phyloP scores from a whole-genome alignment of 2,888 invertebrate species.

The Antitype chi region DNA sequence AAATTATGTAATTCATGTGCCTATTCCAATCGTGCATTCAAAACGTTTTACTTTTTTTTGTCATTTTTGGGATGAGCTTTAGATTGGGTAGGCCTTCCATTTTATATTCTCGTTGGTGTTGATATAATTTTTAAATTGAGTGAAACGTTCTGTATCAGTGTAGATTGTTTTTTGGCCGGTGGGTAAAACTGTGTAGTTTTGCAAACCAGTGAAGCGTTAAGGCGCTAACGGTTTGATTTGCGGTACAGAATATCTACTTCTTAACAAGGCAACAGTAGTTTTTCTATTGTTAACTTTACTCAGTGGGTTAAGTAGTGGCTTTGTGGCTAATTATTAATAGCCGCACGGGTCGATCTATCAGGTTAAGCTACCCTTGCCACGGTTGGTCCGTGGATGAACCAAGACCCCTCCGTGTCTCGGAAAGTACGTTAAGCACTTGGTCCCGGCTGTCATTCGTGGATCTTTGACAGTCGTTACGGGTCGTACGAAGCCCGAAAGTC shows the following conservation, averaged over 20 bases:
- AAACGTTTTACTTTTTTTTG: slow-evolving; percentile 51
- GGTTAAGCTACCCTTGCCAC: too few relatives aligned
- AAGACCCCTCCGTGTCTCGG: too few relatives aligned
- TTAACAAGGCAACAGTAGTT: neutral
- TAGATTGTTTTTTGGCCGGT: slow-evolving; percentile 18
- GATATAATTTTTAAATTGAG: slow-evolving; percentile 33
- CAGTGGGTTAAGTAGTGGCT: too few relatives aligned
- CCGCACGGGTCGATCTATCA: too few relatives aligned
- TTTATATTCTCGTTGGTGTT: slow-evolving; percentile 8
- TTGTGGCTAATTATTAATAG: too few relatives aligned
- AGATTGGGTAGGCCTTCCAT: slow-evolving; percentile 42
- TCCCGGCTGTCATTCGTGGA: too few relatives aligned
- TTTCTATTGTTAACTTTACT: neutral
- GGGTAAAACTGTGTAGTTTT: neutral
- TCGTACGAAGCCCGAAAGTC: too few relatives aligned
- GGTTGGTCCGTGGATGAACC: too few relatives aligned
- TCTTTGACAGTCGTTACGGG: too few relatives aligned
- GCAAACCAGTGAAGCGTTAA: neutral
- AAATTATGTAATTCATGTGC: slow-evolving; percentile 71
- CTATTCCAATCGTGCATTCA: slow-evolving; percentile 60
- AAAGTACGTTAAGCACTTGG: too few relatives aligned
- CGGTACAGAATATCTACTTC: neutral
- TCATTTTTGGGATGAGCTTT: slow-evolving; percentile 47
- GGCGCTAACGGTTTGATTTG: neutral
- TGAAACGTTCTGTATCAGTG: slow-evolving; percentile 31